Evolutionary conservation across 37 sponge, comb jelly and placozoan species (phyloP).

Genomic region (Lycopodina hypogea): DNA sequence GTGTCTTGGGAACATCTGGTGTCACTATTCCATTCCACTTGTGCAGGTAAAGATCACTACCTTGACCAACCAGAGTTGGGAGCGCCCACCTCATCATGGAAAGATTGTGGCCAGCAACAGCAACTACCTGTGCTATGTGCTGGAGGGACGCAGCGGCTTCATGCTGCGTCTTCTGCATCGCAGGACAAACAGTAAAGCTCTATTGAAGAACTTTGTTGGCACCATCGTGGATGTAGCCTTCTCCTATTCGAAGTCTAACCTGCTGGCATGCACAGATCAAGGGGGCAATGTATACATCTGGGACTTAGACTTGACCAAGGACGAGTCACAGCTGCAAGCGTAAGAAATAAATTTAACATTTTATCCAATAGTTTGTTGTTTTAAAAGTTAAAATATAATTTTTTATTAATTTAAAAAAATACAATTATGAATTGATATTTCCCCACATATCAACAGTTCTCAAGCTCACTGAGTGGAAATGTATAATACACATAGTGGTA

Average conservation of each 20-base stretch:
- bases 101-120: conserved; percentile 70
- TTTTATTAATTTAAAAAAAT: no score
- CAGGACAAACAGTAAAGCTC: conserved; percentile 48
- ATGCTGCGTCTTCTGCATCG: conserved; percentile 77
- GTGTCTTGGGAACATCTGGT: no score
- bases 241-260: conserved; percentile 49
- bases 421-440: no score
- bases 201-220: conserved; percentile 75
- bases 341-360: conserved; percentile 1
- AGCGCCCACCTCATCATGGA: conserved; percentile 42
- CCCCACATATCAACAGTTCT: no score
- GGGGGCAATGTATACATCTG: conserved; percentile 78
- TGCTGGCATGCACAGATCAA: conserved; percentile 79
- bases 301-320: conserved; percentile 47
- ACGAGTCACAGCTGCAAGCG: conserved; percentile 20
- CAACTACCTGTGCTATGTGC: conserved; percentile 64
- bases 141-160: conserved; percentile 71
- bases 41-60: conserved; percentile 55
- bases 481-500: no score
- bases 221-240: conserved; percentile 77
- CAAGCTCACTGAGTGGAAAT: no score
- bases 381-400: not conserved
- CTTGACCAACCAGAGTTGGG: conserved; percentile 72
- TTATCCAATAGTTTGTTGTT: not conserved
- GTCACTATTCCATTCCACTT: no score